Conservation (phyloP, 2,113 vertebrate species). For the Vanacampus margaritifer region DNA sequence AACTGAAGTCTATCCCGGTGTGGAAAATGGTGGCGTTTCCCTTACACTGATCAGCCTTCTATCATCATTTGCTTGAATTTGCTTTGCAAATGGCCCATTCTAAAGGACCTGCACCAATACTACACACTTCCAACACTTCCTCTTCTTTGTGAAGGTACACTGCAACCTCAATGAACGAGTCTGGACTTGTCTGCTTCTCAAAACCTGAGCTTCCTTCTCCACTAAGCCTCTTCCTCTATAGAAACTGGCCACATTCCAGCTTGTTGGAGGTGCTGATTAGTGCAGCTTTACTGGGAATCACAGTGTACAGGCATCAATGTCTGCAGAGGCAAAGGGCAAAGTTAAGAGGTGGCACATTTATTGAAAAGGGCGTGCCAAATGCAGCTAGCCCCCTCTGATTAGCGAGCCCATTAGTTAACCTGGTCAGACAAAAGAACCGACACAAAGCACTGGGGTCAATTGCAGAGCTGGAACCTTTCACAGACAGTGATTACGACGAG, state of each 20-base stretch:
- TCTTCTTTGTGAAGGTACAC: slow-evolving; percentile 20
- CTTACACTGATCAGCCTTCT: no score
- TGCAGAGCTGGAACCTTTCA: slow-evolving; percentile 3
- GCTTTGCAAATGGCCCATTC: background rate
- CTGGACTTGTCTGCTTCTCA: slow-evolving; percentile 54
- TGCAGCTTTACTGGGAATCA: slow-evolving; percentile 29
- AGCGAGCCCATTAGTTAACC: slow-evolving; percentile 50
- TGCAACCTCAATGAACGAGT: slow-evolving; percentile 38
- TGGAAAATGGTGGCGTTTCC: no score
- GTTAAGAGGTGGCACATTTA: slow-evolving; percentile 42
- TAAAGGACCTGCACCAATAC: slow-evolving; percentile 2
- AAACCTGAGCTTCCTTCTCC: slow-evolving; percentile 51
- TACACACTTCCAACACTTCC: slow-evolving; percentile 37
- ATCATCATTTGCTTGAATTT: no score
- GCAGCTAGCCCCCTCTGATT: slow-evolving; percentile 42
- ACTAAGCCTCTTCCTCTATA: slow-evolving; percentile 36
- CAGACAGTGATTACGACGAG: background rate
- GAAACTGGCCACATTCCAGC: slow-evolving; percentile 62
- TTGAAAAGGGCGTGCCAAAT: slow-evolving; percentile 48
- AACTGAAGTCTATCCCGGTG: background rate
- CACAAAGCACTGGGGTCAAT: slow-evolving; percentile 36
- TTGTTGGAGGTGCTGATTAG: slow-evolving; percentile 56
- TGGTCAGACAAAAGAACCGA: slow-evolving; percentile 32
- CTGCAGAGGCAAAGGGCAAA: slow-evolving; percentile 18
- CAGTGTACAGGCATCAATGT: slow-evolving; percentile 25